These are phyloP conservation scores for Perdix hodgsoniae DNA, from an alignment of 2,797 vertebrate species.

Conservation along the genomic window DNA sequence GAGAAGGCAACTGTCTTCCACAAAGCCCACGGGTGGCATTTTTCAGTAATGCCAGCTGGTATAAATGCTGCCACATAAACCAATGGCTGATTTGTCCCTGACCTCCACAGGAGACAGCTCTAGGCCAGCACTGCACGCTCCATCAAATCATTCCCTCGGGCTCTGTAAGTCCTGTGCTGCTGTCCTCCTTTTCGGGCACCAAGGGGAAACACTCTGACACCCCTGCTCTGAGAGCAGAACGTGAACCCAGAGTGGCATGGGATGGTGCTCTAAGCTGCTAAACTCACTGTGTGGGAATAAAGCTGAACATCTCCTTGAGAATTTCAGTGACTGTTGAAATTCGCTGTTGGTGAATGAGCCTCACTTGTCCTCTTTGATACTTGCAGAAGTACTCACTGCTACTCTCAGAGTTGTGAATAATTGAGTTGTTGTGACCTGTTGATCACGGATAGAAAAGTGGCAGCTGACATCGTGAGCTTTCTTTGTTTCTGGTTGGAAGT, in stretches of 20 bases:
- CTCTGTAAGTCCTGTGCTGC: not conserved
- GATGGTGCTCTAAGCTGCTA: not conserved
- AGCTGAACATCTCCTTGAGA: not conserved
- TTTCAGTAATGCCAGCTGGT: not conserved
- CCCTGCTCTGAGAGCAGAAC: not conserved
- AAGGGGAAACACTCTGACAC: not conserved
- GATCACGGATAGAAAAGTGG: not conserved
- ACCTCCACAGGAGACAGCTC: not conserved
- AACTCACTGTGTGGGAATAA: not conserved
- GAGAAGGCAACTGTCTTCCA: not conserved
- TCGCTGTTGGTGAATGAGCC: not conserved
- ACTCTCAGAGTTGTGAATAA: not conserved
- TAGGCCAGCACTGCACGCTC: not conserved
- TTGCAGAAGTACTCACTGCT: not conserved
- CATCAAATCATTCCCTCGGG: constrained; percentile 24
- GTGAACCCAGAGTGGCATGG: not conserved
- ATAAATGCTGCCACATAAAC: not conserved
- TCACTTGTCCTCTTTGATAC: not conserved
- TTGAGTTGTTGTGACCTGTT: not conserved
- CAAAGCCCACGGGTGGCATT: not conserved
- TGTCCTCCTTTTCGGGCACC: not conserved
- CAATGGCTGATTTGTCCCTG: not conserved
- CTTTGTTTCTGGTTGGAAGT: not conserved
- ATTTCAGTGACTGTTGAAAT: not conserved
- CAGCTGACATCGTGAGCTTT: not conserved